Percentiles rank a stretch among this genome's conserved stretches.
These are phyloP conservation scores for Brachyhypopomus occidentalis DNA, from an alignment of 2,113 vertebrate genomes.

Conservation along the genomic window DNA sequence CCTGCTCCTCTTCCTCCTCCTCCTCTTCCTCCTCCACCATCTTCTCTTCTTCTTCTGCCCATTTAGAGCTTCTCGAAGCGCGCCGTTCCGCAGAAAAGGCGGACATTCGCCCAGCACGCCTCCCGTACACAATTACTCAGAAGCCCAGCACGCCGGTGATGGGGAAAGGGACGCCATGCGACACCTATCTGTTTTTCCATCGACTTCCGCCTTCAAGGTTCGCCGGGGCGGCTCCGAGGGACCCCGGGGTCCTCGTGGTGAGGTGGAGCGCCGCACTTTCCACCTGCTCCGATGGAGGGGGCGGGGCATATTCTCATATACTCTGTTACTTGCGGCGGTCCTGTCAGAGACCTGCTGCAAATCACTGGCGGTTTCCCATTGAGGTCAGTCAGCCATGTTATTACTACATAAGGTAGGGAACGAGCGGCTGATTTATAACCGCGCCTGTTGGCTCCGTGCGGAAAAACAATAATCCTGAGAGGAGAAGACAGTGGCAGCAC, in stretches of 20 bases:
- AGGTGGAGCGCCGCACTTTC: slow-evolving; percentile 15
- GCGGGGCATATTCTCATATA: background rate
- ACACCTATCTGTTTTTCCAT: slow-evolving; percentile 3
- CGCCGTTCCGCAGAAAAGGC: background rate
- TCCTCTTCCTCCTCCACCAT: background rate
- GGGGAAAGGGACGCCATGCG: background rate
- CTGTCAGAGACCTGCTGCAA: slow-evolving; percentile 43
- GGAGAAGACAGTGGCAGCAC: slow-evolving; percentile 6
- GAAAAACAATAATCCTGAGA: slow-evolving; percentile 34
- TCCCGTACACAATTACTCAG: background rate
- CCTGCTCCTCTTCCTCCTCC: background rate
- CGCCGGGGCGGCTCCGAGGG: background rate
- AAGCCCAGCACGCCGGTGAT: background rate
- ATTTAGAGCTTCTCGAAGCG: background rate
- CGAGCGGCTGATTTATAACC: slow-evolving; percentile 36
- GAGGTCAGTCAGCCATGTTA: slow-evolving; percentile 58
- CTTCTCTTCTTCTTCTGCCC: slow-evolving; percentile 13
- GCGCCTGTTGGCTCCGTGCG: slow-evolving; percentile 27
- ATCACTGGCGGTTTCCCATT: slow-evolving; percentile 49
- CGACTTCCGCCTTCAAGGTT: slow-evolving; percentile 9
- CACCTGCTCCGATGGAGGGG: background rate
- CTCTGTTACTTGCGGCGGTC: slow-evolving; percentile 16
- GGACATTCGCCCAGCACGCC: slow-evolving; percentile 10
- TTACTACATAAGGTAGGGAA: slow-evolving; percentile 50
- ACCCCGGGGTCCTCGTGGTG: background rate